Evolutionary conservation across 2,888 invertebrate species (phyloP).

Genomic region (Nesidiocoris tenuis): DNA sequence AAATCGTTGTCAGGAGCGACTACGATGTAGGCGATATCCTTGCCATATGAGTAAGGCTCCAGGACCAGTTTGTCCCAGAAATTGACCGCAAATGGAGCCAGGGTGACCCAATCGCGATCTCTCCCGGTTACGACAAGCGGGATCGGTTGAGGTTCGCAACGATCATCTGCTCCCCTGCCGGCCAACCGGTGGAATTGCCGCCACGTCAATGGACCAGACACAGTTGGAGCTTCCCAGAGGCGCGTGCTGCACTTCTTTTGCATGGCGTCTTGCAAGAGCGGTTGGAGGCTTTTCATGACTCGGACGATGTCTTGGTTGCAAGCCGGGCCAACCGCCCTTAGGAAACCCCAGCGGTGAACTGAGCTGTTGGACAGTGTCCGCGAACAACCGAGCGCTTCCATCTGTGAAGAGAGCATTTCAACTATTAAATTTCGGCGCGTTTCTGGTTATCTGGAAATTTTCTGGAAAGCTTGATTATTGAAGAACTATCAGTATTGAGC

Average conservation of each 20-base stretch:
- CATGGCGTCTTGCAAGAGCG: constrained; percentile 91
- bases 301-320: constrained; percentile 89
- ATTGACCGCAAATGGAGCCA: constrained; percentile 90
- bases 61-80: constrained; percentile 97
- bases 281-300: constrained; percentile 87
- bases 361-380: constrained; percentile 52
- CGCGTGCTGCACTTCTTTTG: constrained; percentile 84
- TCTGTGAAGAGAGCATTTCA: constrained; percentile 40
- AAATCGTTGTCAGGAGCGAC: constrained; percentile 90
- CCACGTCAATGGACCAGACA: constrained; percentile 97
- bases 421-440: too few species aligned
- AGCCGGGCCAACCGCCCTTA: constrained; percentile 77
- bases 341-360: constrained; percentile 86
- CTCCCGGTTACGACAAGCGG: constrained; percentile 91
- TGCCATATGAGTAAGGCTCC: constrained; percentile 92
- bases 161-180: constrained; percentile 87
- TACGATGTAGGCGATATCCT: constrained; percentile 93
- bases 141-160: constrained; percentile 95
- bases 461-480: too few species aligned
- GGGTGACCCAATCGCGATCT: constrained; percentile 90
- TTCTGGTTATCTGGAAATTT: too few species aligned
- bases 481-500: too few species aligned
- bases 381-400: constrained; percentile 54
- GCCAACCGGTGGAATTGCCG: constrained; percentile 94
- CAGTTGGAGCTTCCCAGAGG: constrained; percentile 90